Percentiles rank a stretch among this genome's conserved stretches.
These are phyloP conservation scores for Diarsia rubi DNA, from an alignment of 2,888 invertebrate species.

Conservation along the genomic window DNA sequence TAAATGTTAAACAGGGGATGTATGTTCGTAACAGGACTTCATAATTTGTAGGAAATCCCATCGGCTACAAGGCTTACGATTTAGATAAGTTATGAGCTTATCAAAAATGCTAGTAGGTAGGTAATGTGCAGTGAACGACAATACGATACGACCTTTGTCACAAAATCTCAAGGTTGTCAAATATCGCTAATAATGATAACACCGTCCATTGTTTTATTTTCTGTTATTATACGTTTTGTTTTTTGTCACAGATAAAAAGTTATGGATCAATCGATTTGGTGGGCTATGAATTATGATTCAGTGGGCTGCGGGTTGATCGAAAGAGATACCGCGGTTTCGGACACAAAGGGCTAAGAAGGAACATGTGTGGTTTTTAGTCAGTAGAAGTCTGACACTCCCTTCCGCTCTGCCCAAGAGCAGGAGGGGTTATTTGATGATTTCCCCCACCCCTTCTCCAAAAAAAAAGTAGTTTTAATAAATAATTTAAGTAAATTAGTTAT, in stretches of 20 bases:
- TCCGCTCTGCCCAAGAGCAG: too few species aligned
- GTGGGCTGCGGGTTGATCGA: too few species aligned
- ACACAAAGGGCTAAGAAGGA: too few species aligned
- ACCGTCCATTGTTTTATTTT: background rate
- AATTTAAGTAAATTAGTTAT: too few species aligned
- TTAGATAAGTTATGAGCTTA: background rate
- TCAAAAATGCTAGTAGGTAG: background rate
- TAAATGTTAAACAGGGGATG: too few species aligned
- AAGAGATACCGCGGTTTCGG: too few species aligned
- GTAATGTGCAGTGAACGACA: background rate
- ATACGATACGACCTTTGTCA: conserved; percentile 14
- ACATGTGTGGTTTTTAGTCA: too few species aligned
- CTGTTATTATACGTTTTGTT: background rate
- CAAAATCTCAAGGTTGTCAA: conserved; percentile 29
- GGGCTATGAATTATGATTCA: background rate
- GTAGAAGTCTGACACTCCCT: too few species aligned
- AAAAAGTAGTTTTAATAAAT: too few species aligned
- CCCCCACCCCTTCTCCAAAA: too few species aligned
- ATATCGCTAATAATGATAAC: conserved; percentile 31
- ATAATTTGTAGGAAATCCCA: background rate
- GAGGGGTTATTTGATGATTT: too few species aligned
- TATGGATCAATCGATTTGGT: background rate
- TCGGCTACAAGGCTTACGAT: background rate
- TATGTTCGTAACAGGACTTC: background rate
- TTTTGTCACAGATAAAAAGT: background rate